Evolutionary conservation across 1,140 invertebrate genomes (phyloP).

Genomic region (Drosophila tristis): DNA sequence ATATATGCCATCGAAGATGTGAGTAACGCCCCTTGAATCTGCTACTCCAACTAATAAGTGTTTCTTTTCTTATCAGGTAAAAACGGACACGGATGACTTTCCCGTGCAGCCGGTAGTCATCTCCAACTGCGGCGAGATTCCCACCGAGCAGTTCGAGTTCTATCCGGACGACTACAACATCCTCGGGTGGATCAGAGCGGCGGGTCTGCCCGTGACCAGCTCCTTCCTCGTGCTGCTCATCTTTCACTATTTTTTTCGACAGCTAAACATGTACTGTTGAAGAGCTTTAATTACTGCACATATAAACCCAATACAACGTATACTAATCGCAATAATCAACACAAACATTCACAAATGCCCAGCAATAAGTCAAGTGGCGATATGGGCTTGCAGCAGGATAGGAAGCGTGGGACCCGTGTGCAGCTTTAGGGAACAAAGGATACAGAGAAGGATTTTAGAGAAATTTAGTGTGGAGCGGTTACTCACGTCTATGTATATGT

Average conservation of each 20-base stretch:
- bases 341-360: constrained; percentile 9
- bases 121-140: constrained; percentile 87
- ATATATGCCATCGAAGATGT: constrained; percentile 92
- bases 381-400: constrained; percentile 56
- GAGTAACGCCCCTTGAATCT: constrained; percentile 7
- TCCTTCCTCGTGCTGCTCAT: constrained; percentile 90
- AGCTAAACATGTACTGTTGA: constrained; percentile 85
- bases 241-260: constrained; percentile 91
- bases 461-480: background rate
- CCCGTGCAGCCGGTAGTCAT: constrained; percentile 89
- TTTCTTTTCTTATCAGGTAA: constrained; percentile 85
- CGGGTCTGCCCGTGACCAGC: constrained; percentile 89
- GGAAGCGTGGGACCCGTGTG: constrained; percentile 78
- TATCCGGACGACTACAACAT: constrained; percentile 89
- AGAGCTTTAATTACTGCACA: constrained; percentile 33
- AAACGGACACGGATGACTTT: constrained; percentile 90
- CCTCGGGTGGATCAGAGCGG: constrained; percentile 90
- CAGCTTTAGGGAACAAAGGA: constrained; percentile 34
- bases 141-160: constrained; percentile 87
- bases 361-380: constrained; percentile 17
- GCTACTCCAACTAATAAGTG: background rate
- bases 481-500: constrained; percentile 75
- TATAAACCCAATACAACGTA: no score
- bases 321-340: background rate
- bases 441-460: background rate